A percentile compares a stretch with the other conserved stretches of the same genome.
Conservation (phyloP, 2,888 invertebrate genomes). For the Xestia c-nigrum region DNA sequence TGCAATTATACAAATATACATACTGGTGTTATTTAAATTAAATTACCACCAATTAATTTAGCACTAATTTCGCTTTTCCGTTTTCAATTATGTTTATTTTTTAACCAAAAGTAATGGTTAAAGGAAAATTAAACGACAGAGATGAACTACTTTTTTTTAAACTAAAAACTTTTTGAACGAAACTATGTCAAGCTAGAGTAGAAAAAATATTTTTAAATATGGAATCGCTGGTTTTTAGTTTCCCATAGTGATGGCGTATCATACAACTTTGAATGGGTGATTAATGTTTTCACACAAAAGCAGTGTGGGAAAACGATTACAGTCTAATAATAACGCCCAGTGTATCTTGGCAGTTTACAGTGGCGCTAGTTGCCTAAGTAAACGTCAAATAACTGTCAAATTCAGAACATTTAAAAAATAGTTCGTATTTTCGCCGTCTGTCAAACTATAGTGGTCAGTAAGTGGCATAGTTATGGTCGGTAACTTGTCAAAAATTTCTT, state of each 20-base stretch:
- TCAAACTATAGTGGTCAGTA: neutral
- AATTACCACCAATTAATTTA: slow-evolving; percentile 36
- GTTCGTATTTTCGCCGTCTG: slow-evolving; percentile 3
- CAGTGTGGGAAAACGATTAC: slow-evolving; percentile 55
- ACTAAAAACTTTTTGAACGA: slow-evolving; percentile 31
- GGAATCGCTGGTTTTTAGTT: slow-evolving; percentile 40
- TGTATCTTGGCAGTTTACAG: neutral
- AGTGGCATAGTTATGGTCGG: slow-evolving; percentile 18
- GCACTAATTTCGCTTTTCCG: slow-evolving; percentile 50
- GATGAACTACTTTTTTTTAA: neutral
- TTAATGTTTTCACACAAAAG: slow-evolving; percentile 65
- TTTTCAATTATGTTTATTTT: slow-evolving; percentile 1
- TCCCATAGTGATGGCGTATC: slow-evolving; percentile 59
- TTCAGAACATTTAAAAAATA: slow-evolving; percentile 7
- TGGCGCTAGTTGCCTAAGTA: slow-evolving; percentile 18
- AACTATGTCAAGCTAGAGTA: slow-evolving; percentile 27
- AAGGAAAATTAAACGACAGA: slow-evolving; percentile 9
- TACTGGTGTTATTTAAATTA: slow-evolving; percentile 22
- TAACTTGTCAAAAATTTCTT: slow-evolving; percentile 58
- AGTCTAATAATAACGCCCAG: slow-evolving; percentile 16
- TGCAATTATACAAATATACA: slow-evolving; percentile 4
- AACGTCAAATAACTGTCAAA: slow-evolving; percentile 16
- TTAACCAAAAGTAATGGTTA: slow-evolving; percentile 4
- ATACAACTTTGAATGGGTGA: slow-evolving; percentile 63
- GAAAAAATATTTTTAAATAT: slow-evolving; percentile 21